Conservation (phyloP, 2,113 vertebrate species). For the rabbit (Oryctolagus cuniculus) region mOryCun1.1 NC_091434.1:141663001-141663500, state of each 20-base stretch:
- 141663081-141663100: too few species aligned
- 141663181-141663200: neutral
- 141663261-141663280: neutral
- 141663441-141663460: neutral
- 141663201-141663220: neutral
- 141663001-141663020: too few species aligned
- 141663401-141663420: neutral
- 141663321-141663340: neutral
- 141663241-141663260: neutral
- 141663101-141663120: too few species aligned
- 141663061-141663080: too few species aligned
- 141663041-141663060: too few species aligned
- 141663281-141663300: neutral
- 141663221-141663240: neutral
- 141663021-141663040: too few species aligned
- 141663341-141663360: neutral
- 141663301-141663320: neutral
- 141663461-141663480: neutral
- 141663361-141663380: too few species aligned
- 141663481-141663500: neutral
- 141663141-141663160: neutral
- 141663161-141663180: neutral
- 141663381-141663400: neutral
- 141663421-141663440: neutral
- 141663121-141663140: too few species aligned